Evolutionary conservation across 2,797 vertebrate species (phyloP).

Genomic region (Poecilia wingei): DNA sequence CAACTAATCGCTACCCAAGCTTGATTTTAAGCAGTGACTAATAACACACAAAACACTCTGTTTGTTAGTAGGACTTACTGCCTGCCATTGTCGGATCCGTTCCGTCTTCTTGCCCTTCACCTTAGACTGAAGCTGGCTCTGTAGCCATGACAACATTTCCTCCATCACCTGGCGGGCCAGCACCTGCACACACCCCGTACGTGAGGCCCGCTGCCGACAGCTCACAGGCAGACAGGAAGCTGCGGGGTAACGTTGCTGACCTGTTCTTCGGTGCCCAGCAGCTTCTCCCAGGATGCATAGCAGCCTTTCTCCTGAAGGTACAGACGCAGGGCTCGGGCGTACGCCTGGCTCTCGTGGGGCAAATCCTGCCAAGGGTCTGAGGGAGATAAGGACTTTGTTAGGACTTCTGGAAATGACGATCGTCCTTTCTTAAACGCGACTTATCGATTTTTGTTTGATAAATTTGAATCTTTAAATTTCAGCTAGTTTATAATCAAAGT

Average conservation of each 20-base stretch:
- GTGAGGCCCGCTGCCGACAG: background rate
- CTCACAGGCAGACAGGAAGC: background rate
- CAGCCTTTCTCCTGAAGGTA: constrained; percentile 89
- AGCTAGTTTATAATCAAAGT: background rate
- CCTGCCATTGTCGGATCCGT: constrained; percentile 87
- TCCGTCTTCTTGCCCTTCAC: constrained; percentile 90
- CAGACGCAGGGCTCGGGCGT: constrained; percentile 86
- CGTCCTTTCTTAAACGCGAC: background rate
- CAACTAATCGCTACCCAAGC: background rate
- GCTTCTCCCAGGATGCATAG: constrained; percentile 89
- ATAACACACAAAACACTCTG: background rate
- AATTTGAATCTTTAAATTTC: background rate
- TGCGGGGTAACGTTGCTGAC: constrained; percentile 62
- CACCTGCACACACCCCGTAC: constrained; percentile 73
- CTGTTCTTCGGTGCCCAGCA: constrained; percentile 86
- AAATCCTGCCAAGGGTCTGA: constrained; percentile 56
- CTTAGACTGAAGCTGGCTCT: constrained; percentile 87
- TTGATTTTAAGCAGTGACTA: background rate
- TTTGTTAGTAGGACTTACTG: constrained; percentile 75
- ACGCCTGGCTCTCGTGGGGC: constrained; percentile 84
- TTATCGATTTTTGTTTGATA: background rate
- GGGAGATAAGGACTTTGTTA: constrained; percentile 33
- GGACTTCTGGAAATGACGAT: background rate
- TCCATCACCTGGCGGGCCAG: constrained; percentile 91
- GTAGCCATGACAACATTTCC: constrained; percentile 88